Conservation (phyloP, 2,113 vertebrate species). For the Chloropsis cyanopogon region DNA sequence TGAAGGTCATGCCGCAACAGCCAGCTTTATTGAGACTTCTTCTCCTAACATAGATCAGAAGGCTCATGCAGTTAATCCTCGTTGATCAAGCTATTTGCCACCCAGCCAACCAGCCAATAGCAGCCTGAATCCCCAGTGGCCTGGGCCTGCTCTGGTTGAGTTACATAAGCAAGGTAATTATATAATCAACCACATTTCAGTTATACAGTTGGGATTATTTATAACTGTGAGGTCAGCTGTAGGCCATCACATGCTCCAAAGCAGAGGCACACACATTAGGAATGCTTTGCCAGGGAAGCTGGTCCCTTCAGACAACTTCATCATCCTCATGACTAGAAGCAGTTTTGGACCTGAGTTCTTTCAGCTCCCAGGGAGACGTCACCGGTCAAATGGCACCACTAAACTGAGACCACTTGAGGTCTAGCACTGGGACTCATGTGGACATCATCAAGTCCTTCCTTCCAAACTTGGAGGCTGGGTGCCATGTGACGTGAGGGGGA, state of each 20-base stretch:
- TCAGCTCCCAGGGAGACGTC: neutral
- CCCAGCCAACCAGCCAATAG: neutral
- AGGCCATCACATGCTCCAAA: neutral
- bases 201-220: neutral
- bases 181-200: neutral
- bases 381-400: neutral
- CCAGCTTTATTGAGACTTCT: neutral
- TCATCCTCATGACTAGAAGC: neutral
- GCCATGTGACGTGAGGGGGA: too few species aligned
- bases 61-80: too few species aligned
- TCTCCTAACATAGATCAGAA: neutral
- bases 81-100: neutral
- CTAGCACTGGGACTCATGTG: rapidly evolving
- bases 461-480: neutral
- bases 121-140: neutral
- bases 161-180: neutral
- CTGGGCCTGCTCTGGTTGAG: neutral
- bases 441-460: neutral
- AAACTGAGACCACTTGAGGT: neutral
- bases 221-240: neutral
- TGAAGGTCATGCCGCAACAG: neutral
- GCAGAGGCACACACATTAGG: rapidly evolving
- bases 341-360: neutral
- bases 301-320: neutral
- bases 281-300: rapidly evolving